These are phyloP conservation scores for Prionailurus viverrinus DNA, from an alignment of 2,113 vertebrate species.

Conservation along the genomic window DNA sequence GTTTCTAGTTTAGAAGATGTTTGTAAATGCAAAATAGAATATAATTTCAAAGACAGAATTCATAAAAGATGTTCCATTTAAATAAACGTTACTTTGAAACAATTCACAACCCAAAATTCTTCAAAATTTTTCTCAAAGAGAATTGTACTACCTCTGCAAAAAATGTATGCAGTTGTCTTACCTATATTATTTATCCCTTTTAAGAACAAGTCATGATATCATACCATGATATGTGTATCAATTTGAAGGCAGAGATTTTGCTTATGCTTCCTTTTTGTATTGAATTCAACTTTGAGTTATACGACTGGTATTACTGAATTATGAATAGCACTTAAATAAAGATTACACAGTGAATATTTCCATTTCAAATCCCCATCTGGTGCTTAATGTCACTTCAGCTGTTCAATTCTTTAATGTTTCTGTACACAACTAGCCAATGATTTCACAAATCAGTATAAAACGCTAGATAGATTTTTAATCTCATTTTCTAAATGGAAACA, in stretches of 20 bases:
- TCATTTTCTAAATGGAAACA: constrained; percentile 70
- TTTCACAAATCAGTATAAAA: constrained; percentile 80
- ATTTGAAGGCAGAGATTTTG: constrained; percentile 59
- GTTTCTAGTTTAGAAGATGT: background rate
- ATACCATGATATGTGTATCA: constrained; percentile 41
- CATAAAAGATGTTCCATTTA: background rate
- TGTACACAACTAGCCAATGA: constrained; percentile 82
- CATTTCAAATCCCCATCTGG: constrained; percentile 86
- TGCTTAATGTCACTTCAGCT: constrained; percentile 86
- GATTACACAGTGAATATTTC: constrained; percentile 85
- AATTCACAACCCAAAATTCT: background rate
- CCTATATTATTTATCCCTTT: background rate
- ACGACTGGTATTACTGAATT: constrained; percentile 80
- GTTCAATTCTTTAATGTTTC: constrained; percentile 84
- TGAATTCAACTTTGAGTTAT: constrained; percentile 82
- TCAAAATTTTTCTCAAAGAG: background rate
- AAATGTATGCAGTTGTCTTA: background rate
- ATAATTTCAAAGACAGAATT: constrained; percentile 14
- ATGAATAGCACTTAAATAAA: constrained; percentile 83
- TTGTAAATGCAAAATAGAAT: constrained; percentile 13
- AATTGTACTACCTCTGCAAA: background rate
- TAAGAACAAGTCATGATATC: constrained; percentile 43
- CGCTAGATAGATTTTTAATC: constrained; percentile 71
- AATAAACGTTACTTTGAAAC: constrained; percentile 37
- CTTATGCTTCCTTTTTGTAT: constrained; percentile 72